Evolutionary conservation across 2,113 vertebrate species (phyloP).

Genomic region (Platichthys flesus): DNA sequence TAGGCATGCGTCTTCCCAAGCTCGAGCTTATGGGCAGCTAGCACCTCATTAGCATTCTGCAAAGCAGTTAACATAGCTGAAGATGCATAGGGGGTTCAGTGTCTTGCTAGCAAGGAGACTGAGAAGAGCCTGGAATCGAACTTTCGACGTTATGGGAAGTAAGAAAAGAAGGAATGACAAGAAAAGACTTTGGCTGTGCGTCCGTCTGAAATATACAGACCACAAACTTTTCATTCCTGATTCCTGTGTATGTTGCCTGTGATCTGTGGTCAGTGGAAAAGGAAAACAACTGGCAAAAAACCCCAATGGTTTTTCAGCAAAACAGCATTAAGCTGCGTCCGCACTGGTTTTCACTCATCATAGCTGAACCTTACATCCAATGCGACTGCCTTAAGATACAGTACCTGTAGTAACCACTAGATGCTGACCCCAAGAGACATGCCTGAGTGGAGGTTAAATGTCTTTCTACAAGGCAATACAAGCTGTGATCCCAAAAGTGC

Average conservation of each 20-base stretch:
- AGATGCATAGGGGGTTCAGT: constrained; percentile 5
- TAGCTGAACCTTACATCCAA: neutral
- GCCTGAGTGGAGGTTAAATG: neutral
- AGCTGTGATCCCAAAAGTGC: neutral
- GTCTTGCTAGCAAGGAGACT: too few species aligned
- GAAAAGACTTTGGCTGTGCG: too few species aligned
- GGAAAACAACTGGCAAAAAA: constrained; percentile 15
- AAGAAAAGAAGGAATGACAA: too few species aligned
- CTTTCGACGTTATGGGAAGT: neutral
- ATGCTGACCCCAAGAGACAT: neutral
- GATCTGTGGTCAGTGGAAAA: constrained; percentile 36
- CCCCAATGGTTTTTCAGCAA: constrained; percentile 8
- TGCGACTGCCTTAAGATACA: neutral
- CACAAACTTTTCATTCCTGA: constrained; percentile 24
- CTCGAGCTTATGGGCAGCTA: constrained; percentile 46
- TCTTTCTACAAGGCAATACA: neutral
- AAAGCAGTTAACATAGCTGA: constrained; percentile 63
- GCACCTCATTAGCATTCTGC: constrained; percentile 78
- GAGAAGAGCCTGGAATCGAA: neutral
- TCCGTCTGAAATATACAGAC: neutral
- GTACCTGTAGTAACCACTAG: constrained; percentile 7
- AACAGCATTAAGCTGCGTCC: neutral
- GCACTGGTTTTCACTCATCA: constrained; percentile 2
- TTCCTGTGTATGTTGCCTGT: neutral
- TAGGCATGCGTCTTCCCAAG: constrained; percentile 46